Evolutionary conservation across 2,113 vertebrate species (phyloP).

Genomic region (Aix galericulata): DNA sequence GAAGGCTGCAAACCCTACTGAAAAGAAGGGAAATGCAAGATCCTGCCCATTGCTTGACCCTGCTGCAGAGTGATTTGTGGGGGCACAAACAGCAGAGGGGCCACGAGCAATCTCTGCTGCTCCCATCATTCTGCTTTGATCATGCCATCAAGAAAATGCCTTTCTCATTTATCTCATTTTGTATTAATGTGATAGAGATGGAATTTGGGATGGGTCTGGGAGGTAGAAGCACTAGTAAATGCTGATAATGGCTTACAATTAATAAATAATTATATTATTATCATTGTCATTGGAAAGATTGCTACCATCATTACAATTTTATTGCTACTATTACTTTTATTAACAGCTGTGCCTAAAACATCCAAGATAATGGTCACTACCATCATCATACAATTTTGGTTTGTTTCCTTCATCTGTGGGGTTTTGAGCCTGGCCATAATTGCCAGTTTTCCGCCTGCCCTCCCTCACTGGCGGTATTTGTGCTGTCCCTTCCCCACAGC

Average conservation of each 20-base stretch:
- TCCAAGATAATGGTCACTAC: not conserved
- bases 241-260: constrained; percentile 44
- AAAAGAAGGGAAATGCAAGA: not conserved
- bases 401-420: not conserved
- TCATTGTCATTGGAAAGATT: not conserved
- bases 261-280: constrained; percentile 41
- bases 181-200: not conserved
- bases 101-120: not conserved
- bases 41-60: not conserved
- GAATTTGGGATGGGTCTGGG: not conserved
- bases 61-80: accelerated
- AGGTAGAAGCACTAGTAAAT: not conserved
- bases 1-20: not conserved
- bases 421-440: not conserved
- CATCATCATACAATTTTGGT: not conserved
- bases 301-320: constrained; percentile 11
- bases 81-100: not conserved
- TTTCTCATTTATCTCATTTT: not conserved
- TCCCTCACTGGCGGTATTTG: not conserved
- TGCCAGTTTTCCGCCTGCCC: not conserved
- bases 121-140: not conserved
- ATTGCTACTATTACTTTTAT: constrained; percentile 45
- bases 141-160: not conserved
- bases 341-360: constrained; percentile 33
- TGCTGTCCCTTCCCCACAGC: not conserved